Evolutionary conservation across 2,797 vertebrate species (phyloP).

Genomic region (Sebastes glaucus): DNA sequence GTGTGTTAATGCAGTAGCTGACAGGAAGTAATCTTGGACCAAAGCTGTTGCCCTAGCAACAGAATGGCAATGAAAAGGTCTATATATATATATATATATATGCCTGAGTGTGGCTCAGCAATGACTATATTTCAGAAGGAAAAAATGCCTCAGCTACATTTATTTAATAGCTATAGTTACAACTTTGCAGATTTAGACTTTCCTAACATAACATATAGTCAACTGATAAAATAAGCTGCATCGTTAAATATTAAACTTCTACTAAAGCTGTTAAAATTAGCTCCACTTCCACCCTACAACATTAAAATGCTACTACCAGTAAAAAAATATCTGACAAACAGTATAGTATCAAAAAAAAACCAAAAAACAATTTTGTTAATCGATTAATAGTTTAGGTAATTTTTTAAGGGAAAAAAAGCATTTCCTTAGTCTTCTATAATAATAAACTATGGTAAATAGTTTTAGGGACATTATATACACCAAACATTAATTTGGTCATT

Average conservation of each 20-base stretch:
- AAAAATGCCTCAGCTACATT: background rate
- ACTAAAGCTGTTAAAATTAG: background rate
- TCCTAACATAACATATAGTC: background rate
- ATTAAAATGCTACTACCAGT: background rate
- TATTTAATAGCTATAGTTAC: background rate
- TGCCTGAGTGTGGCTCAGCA: background rate
- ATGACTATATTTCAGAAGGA: background rate
- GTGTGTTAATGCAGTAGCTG: too few species aligned
- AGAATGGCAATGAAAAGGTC: background rate
- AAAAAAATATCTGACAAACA: background rate
- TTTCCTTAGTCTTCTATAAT: background rate
- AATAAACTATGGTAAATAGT: background rate
- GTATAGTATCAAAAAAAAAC: background rate
- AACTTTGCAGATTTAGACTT: background rate
- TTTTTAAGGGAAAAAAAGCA: background rate
- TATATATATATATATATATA: background rate
- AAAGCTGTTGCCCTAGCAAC: too few species aligned
- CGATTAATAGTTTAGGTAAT: rapidly evolving
- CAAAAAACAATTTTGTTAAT: background rate
- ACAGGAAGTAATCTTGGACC: too few species aligned
- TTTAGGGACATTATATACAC: background rate
- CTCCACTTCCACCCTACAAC: background rate
- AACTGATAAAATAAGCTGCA: background rate
- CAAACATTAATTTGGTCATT: background rate
- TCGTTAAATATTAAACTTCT: background rate